These are phyloP conservation scores for Tetramorium parvispinum DNA, from an alignment of 1,140 invertebrate genomes.

Conservation along the genomic window DNA sequence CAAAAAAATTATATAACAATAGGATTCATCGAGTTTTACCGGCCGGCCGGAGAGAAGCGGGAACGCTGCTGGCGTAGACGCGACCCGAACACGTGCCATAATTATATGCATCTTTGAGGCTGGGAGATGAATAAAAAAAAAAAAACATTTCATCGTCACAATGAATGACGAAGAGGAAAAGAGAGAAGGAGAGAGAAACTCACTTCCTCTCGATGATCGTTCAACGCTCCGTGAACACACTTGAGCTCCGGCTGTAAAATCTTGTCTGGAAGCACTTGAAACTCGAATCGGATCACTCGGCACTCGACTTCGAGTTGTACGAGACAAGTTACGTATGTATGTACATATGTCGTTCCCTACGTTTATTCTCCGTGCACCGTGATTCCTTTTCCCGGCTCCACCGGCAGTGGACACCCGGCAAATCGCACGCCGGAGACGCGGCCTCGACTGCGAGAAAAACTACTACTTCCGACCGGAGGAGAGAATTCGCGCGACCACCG, in stretches of 20 bases:
- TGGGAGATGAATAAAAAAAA: background rate
- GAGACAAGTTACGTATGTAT: background rate
- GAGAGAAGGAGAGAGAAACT: conserved; percentile 25
- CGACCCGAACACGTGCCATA: conserved; percentile 43
- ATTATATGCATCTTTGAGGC: background rate
- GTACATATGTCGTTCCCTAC: background rate
- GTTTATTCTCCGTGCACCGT: conserved; percentile 34
- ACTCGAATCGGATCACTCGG: conserved; percentile 21
- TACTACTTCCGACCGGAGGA: conserved; percentile 19
- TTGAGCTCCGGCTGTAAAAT: background rate
- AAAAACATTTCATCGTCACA: background rate
- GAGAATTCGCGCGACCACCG: conserved; percentile 47
- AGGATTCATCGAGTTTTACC: background rate
- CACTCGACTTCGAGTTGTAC: background rate
- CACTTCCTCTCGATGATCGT: conserved; percentile 29
- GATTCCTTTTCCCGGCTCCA: conserved; percentile 20
- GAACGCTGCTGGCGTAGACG: conserved; percentile 7
- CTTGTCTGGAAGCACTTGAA: conserved; percentile 29
- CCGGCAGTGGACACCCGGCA: conserved; percentile 8
- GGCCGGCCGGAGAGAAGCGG: conserved; percentile 41
- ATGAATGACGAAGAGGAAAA: background rate
- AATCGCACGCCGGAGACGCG: background rate
- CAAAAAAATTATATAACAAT: background rate
- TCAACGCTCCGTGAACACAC: background rate
- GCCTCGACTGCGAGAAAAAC: conserved; percentile 34